A percentile compares a stretch with the other conserved stretches of the same genome.
phyloP scores from a whole-genome alignment of 2,888 invertebrate genomes.

The Platycheirus rosarum region DNA sequence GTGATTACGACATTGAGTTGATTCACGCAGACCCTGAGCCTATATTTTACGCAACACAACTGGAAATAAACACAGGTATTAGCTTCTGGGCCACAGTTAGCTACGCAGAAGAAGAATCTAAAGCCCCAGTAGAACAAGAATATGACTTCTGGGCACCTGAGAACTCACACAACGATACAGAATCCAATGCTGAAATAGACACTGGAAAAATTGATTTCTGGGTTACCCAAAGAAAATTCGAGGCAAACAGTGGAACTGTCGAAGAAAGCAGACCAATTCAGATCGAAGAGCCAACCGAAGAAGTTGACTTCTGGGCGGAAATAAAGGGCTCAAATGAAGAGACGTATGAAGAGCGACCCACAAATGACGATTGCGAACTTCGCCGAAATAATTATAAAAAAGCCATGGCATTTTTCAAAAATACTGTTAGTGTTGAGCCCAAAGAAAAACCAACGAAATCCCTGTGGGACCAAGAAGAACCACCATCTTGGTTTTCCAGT shows the following conservation, averaged over 20 bases:
- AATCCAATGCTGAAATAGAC: conserved; percentile 52
- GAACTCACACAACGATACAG: conserved; percentile 76
- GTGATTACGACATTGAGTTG: conserved; percentile 42
- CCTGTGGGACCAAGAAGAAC: conserved; percentile 75
- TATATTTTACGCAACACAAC: conserved; percentile 26
- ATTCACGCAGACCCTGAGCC: conserved; percentile 33
- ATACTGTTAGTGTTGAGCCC: conserved; percentile 78
- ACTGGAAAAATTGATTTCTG: conserved; percentile 68
- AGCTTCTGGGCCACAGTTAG: conserved; percentile 55
- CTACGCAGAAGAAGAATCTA: conserved; percentile 42
- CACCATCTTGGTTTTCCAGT: conserved; percentile 60
- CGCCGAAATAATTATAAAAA: conserved; percentile 80
- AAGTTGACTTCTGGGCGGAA: conserved; percentile 77
- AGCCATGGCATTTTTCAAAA: conserved; percentile 81
- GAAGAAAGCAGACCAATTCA: background rate
- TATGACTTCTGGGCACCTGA: conserved; percentile 77
- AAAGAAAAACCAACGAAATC: conserved; percentile 75
- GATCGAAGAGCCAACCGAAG: conserved; percentile 57
- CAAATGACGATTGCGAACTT: conserved; percentile 77
- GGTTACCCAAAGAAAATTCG: conserved; percentile 55
- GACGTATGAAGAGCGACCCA: conserved; percentile 65
- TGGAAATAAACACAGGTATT: background rate
- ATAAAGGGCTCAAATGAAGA: conserved; percentile 64
- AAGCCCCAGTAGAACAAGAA: conserved; percentile 40
- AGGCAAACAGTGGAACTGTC: conserved; percentile 19